Conservation (phyloP, 2,797 vertebrate genomes). For the Sparus aurata region DNA sequence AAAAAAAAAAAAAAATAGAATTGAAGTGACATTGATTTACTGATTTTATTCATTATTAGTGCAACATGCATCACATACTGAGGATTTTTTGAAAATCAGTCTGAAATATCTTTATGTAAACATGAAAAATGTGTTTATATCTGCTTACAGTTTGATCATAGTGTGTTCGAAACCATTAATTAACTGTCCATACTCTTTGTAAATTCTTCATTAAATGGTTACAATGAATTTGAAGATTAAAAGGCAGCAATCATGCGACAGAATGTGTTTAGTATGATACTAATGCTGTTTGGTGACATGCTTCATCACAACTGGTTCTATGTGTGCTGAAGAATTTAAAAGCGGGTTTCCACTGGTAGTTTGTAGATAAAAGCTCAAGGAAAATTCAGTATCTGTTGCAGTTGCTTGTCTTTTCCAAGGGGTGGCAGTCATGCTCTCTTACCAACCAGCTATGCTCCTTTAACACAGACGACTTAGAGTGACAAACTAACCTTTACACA, state of each 20-base stretch:
- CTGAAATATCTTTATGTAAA: not conserved
- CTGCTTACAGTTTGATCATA: too few relatives aligned
- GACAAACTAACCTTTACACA: constrained; percentile 61
- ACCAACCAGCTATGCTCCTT: not conserved
- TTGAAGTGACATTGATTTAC: not conserved
- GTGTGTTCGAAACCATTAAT: not conserved
- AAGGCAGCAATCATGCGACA: not conserved
- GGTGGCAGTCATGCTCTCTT: constrained; percentile 74
- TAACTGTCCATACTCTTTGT: not conserved
- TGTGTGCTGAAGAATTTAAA: not conserved
- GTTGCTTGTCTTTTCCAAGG: constrained; percentile 48
- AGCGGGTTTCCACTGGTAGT: not conserved
- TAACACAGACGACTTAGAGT: constrained; percentile 33
- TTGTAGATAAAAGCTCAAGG: not conserved
- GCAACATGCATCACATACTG: not conserved
- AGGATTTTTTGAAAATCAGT: not conserved
- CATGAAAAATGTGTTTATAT: not conserved
- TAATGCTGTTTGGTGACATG: not conserved
- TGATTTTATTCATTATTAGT: not conserved
- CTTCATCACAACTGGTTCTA: not conserved
- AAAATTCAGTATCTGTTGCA: constrained; percentile 15
- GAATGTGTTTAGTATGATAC: not conserved
- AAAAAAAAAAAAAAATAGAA: too few relatives aligned
- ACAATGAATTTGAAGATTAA: not conserved
- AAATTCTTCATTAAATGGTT: not conserved